These are phyloP conservation scores for Octomys mimax DNA, from an alignment of 2,797 vertebrate species.

Conservation along the genomic window DNA sequence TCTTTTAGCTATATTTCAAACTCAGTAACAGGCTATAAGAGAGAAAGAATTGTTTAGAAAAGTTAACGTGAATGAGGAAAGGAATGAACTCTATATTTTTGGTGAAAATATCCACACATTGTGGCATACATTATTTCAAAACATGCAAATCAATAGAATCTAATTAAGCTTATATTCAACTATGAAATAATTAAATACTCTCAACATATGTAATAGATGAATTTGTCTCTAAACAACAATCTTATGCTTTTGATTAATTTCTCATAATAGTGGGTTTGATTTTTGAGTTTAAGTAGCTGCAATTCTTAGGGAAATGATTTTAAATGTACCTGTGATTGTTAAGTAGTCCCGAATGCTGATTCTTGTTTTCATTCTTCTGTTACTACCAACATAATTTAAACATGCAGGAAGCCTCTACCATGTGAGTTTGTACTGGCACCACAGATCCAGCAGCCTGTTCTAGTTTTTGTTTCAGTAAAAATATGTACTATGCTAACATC, in stretches of 20 bases:
- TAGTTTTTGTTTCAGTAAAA: slow-evolving; percentile 11
- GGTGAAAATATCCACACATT: slow-evolving; percentile 57
- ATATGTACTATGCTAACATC: background rate
- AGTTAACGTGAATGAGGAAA: slow-evolving; percentile 52
- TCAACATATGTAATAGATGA: slow-evolving; percentile 13
- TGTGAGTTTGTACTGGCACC: background rate
- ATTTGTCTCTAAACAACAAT: slow-evolving; percentile 50
- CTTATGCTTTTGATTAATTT: slow-evolving; percentile 46
- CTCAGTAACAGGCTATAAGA: slow-evolving; percentile 70
- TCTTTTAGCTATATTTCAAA: slow-evolving; percentile 79
- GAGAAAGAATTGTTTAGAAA: slow-evolving; percentile 76
- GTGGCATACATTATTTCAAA: slow-evolving; percentile 19
- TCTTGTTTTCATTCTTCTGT: background rate
- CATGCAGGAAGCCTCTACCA: background rate
- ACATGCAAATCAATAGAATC: slow-evolving; percentile 9
- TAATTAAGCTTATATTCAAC: slow-evolving; percentile 83
- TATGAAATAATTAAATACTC: slow-evolving; percentile 74
- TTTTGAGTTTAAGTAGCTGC: slow-evolving; percentile 41
- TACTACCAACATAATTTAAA: background rate
- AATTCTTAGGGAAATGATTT: background rate
- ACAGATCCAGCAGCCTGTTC: background rate
- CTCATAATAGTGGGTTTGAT: slow-evolving; percentile 21
- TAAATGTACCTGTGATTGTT: background rate
- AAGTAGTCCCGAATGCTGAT: background rate
- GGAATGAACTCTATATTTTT: slow-evolving; percentile 56